Evolutionary conservation across 1,140 invertebrate genomes (phyloP).

Genomic region (Zaprionus tsacasi): DNA sequence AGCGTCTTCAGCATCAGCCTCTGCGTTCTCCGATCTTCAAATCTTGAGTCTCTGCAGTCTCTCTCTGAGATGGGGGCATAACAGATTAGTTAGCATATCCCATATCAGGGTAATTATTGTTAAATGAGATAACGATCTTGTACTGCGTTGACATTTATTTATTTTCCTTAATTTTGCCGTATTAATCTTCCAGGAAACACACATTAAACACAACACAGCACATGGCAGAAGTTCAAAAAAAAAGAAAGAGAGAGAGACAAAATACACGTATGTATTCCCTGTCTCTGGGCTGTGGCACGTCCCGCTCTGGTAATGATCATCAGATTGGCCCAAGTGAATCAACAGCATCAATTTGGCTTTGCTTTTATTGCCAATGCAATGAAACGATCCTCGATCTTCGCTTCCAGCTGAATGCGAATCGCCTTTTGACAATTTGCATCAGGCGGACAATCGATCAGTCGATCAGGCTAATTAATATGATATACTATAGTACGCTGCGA

Average conservation of each 20-base stretch:
- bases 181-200: conserved; percentile 84
- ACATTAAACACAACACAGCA: conserved; percentile 62
- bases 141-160: conserved; percentile 84
- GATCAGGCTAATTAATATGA: conserved; percentile 50
- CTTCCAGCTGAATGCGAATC: conserved; percentile 1
- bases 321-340: conserved; percentile 39
- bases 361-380: conserved; percentile 45
- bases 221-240: conserved; percentile 23
- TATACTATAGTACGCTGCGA: conserved; percentile 11
- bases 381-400: conserved; percentile 1
- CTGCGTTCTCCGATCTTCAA: background rate
- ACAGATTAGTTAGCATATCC: conserved; percentile 84
- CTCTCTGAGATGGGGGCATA: conserved; percentile 57
- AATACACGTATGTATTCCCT: background rate
- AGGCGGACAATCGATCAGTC: conserved; percentile 68
- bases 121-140: conserved; percentile 84
- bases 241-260: background rate
- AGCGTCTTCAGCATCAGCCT: conserved; percentile 3
- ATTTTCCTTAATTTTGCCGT: conserved; percentile 84
- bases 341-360: conserved; percentile 45
- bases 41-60: background rate
- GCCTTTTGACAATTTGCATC: conserved; percentile 76
- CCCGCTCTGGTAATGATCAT: conserved; percentile 45
- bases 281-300: conserved; percentile 52
- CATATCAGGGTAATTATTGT: conserved; percentile 85